phyloP scores from a whole-genome alignment of 2,113 vertebrate genomes.

The Sylvilagus bachmani region DNA sequence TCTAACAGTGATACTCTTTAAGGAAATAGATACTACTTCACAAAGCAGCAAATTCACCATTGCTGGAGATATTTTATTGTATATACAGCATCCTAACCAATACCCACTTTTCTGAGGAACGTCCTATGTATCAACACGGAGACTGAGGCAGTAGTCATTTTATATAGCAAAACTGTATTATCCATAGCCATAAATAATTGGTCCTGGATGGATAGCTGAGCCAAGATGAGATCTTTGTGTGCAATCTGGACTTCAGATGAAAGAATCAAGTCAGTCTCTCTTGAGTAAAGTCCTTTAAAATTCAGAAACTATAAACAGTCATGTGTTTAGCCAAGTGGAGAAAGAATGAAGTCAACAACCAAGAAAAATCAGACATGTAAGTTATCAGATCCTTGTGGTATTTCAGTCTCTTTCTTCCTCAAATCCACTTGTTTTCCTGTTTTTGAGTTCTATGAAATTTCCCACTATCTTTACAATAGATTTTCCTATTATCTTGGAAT shows the following conservation, averaged over 20 bases:
- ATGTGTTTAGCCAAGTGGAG: background rate
- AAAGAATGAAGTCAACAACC: background rate
- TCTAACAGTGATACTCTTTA: background rate
- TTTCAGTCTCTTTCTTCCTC: background rate
- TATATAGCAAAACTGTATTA: background rate
- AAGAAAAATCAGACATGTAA: background rate
- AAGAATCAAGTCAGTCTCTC: background rate
- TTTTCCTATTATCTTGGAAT: background rate
- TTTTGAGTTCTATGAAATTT: constrained; percentile 28
- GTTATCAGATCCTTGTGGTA: background rate
- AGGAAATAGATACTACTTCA: background rate
- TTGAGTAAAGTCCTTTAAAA: constrained; percentile 5
- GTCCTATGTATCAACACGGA: background rate
- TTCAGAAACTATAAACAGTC: background rate
- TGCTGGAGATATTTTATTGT: background rate
- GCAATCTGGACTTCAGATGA: background rate
- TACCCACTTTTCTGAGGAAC: background rate
- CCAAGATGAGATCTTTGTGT: background rate
- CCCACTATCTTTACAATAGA: background rate
- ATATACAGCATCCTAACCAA: background rate
- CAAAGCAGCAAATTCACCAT: background rate
- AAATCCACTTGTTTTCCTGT: background rate
- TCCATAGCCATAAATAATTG: background rate
- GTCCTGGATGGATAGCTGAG: background rate
- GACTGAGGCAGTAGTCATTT: background rate